Evolutionary conservation across 2,888 invertebrate species (phyloP), one percentile per base, ranked within the genome.

Genomic region (Caenorhabditis sinica): DNA sequence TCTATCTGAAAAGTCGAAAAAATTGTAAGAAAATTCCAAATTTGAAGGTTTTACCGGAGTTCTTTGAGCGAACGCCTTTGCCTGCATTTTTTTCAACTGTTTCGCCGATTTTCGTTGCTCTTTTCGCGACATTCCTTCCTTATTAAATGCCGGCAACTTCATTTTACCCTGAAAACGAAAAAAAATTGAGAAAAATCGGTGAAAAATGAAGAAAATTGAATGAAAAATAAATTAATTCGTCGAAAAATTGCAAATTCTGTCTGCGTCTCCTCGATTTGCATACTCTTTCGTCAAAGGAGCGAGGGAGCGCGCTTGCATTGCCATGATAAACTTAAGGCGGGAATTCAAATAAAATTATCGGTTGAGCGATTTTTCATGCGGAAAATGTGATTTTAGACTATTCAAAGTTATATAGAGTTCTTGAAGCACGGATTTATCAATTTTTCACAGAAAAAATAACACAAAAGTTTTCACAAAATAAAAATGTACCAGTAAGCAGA

Each of bases 71-170:
- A 85, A 87, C 2, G 89, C 89, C 4, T 75, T 53, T 5, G 83
- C 87, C 56, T 87, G 85, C 68, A 89, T 77, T 51, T 89, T 89
- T 69, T 88, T 88, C 68, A 89, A 80, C 69, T 89, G 80, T 72
- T 88, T 89, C 8, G 86, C 81, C 17, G 86, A 79, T 68, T 87
- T 89, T 61, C 89, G 28, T 17, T 83, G 60, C 43, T 83, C 83
- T 77, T 89, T 89, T 28, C 89, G 49, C 8, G 87, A 85, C 60
- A 84, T 79, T 72, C 60, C 68, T 1, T 63, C 63, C 33, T 69
- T 28, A n/a, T 79, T 65, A 56, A 72, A 72, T 9, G 61, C 28
- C 25, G 71, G 71, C 20, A 79, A n/a, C 65, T 65, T 79, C 71
- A 79, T 79, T 61, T 51, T 71, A 71, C 77, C 63, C 77, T 77